phyloP scores from a whole-genome alignment of 1,140 invertebrate genomes.

The Anoplolepis gracilipes region DNA sequence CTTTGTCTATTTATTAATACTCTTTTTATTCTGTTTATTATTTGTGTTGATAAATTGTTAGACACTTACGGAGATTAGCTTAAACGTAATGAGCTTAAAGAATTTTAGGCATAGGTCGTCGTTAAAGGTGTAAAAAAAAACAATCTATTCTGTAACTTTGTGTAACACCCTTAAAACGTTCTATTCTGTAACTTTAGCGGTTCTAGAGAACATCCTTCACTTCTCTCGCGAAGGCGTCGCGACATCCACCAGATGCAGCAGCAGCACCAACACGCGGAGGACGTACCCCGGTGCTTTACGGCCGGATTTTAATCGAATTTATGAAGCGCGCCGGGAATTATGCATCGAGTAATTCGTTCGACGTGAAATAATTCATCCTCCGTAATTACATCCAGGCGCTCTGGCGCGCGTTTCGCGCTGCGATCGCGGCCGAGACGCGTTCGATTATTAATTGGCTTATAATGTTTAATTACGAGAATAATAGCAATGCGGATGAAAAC shows the following conservation, averaged over 20 bases:
- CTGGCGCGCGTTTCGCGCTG: not conserved
- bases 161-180: not conserved
- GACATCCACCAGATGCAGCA: not conserved
- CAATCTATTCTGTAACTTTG: too few species aligned
- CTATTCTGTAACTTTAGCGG: not conserved
- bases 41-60: not conserved
- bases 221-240: not conserved
- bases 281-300: not conserved
- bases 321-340: conserved; percentile 45
- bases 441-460: conserved; percentile 56
- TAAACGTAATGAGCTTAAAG: too few species aligned
- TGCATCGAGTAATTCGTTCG: conserved; percentile 50
- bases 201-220: not conserved
- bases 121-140: not conserved
- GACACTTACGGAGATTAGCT: too few species aligned
- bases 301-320: conserved; percentile 56
- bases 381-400: conserved; percentile 37
- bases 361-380: conserved; percentile 48
- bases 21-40: not conserved
- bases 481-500: conserved; percentile 23
- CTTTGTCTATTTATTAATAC: too few species aligned
- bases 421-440: conserved; percentile 16
- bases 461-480: conserved; percentile 58
- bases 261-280: not conserved
- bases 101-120: not conserved